These are phyloP conservation scores for Chionis minor DNA, from an alignment of 2,113 vertebrate genomes.

Conservation along the genomic window DNA sequence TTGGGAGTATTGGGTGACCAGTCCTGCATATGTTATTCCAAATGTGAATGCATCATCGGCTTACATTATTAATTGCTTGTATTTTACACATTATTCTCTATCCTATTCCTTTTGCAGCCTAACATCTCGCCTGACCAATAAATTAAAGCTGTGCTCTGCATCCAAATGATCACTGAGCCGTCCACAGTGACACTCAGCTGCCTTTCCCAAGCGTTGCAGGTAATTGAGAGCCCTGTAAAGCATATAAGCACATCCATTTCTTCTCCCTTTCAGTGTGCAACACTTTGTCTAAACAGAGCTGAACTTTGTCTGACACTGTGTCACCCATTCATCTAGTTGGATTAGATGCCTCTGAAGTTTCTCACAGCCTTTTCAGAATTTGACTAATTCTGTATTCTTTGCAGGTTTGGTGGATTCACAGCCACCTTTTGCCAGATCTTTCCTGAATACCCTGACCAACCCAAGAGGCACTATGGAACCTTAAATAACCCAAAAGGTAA, in stretches of 20 bases:
- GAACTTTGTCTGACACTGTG: conserved; percentile 9
- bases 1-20: not conserved
- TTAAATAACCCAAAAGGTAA: not conserved
- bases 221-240: conserved; percentile 21
- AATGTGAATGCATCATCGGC: not conserved
- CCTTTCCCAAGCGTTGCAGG: conserved; percentile 11
- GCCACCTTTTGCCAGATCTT: not conserved
- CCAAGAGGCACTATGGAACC: not conserved
- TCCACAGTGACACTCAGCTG: conserved; percentile 1
- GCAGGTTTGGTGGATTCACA: not conserved
- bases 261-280: not conserved
- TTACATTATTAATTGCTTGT: conserved; percentile 25
- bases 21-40: not conserved
- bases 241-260: not conserved
- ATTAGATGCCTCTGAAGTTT: not conserved
- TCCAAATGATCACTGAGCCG: not conserved
- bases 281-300: conserved; percentile 36
- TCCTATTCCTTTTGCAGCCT: not conserved
- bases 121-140: conserved; percentile 24
- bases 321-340: not conserved
- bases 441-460: not conserved
- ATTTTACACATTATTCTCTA: conserved; percentile 29
- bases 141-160: conserved; percentile 37
- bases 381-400: not conserved
- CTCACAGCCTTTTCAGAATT: not conserved